These are phyloP conservation scores for Drosophila flavopinicola DNA, from an alignment of 2,888 invertebrate genomes.

Conservation along the genomic window DNA sequence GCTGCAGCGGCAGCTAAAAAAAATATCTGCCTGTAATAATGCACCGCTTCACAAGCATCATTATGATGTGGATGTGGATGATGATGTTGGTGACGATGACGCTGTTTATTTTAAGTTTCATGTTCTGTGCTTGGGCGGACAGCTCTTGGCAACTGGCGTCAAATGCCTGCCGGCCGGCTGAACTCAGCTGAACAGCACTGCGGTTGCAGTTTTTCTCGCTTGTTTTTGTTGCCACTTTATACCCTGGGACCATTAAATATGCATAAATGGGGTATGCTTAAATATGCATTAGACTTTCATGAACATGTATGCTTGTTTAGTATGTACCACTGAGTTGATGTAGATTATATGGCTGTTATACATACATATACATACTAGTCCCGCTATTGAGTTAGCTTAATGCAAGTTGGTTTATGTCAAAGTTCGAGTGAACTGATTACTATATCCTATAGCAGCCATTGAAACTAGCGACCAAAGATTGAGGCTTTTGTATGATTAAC, in stretches of 20 bases:
- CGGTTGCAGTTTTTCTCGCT: slow-evolving; percentile 36
- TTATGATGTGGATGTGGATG: slow-evolving; percentile 6
- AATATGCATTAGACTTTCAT: too few species aligned
- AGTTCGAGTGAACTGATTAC: too few species aligned
- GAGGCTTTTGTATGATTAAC: too few species aligned
- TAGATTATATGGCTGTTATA: too few species aligned
- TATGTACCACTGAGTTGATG: too few species aligned
- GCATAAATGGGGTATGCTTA: neutral
- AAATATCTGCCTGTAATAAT: slow-evolving; percentile 37
- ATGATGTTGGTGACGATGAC: slow-evolving; percentile 41
- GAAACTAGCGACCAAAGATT: too few species aligned
- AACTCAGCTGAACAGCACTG: slow-evolving; percentile 28
- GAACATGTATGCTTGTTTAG: too few species aligned
- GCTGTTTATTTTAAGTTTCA: slow-evolving; percentile 70
- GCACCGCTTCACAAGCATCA: slow-evolving; percentile 19
- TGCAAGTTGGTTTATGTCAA: neutral
- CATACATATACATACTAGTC: neutral
- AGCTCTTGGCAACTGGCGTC: slow-evolving; percentile 48
- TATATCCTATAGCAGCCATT: too few species aligned
- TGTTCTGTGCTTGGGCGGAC: slow-evolving; percentile 69
- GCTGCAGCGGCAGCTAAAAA: slow-evolving; percentile 27
- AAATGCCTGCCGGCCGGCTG: slow-evolving; percentile 15
- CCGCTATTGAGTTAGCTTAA: neutral
- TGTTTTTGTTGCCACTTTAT: slow-evolving; percentile 1
- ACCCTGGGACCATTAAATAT: slow-evolving; percentile 3